phyloP scores from a whole-genome alignment of 2,888 invertebrate genomes.

The Cryptophagus acutangulus region DNA sequence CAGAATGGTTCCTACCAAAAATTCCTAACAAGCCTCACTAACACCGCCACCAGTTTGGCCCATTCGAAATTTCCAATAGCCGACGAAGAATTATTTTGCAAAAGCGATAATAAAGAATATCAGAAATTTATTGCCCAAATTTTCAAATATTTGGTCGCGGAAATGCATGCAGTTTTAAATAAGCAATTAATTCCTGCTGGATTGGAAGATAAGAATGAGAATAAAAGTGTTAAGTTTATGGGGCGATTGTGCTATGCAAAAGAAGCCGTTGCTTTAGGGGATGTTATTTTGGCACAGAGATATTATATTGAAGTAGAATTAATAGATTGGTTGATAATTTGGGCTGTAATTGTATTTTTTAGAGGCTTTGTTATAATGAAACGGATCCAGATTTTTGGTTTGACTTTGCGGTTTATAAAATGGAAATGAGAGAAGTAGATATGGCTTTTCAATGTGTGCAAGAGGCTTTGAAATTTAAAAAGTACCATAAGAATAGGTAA shows the following conservation, averaged over 20 bases:
- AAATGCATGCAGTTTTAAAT: conserved; percentile 38
- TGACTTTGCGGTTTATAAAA: conserved; percentile 41
- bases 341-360: conserved; percentile 12
- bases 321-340: neutral
- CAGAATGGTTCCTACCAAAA: conserved; percentile 32
- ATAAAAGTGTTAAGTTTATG: no score
- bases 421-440: conserved; percentile 33
- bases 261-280: conserved; percentile 41
- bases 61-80: conserved; percentile 30
- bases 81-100: conserved; percentile 18
- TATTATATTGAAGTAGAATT: conserved; percentile 37
- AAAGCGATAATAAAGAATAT: conserved; percentile 23
- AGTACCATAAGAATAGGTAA: conserved; percentile 37
- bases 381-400: conserved; percentile 40
- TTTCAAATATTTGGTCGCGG: conserved; percentile 35
- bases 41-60: conserved; percentile 31
- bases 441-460: conserved; percentile 40
- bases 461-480: conserved; percentile 36
- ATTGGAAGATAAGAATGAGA: no score
- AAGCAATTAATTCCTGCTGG: conserved; percentile 27
- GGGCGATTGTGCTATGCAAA: conserved; percentile 40
- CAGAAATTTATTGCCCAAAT: conserved; percentile 36
- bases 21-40: conserved; percentile 35
- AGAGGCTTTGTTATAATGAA: conserved; percentile 36
- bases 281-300: conserved; percentile 35